These are phyloP conservation scores for Clarias batrachus DNA, from an alignment of 2,113 vertebrate genomes.

Conservation along the genomic window DNA sequence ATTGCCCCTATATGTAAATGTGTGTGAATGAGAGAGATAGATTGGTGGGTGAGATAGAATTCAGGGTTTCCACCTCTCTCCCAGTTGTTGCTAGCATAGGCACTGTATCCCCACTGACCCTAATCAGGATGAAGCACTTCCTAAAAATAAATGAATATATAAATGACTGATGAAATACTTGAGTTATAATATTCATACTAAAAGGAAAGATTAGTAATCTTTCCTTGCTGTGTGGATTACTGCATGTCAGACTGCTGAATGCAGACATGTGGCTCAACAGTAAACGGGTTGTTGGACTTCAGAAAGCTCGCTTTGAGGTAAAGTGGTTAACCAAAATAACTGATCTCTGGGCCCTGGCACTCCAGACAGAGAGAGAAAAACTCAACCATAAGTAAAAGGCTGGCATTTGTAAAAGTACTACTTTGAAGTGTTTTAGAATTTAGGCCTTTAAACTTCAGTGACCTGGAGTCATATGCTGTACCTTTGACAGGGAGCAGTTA, in stretches of 20 bases:
- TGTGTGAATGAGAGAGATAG: neutral
- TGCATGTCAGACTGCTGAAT: constrained; percentile 36
- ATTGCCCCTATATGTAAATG: neutral
- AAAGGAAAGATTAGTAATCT: neutral
- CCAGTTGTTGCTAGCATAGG: neutral
- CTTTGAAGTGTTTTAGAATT: constrained; percentile 44
- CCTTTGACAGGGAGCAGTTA: constrained; percentile 24
- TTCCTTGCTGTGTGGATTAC: constrained; percentile 17
- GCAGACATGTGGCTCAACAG: constrained; percentile 34
- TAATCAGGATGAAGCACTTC: neutral
- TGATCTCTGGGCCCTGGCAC: constrained; percentile 22
- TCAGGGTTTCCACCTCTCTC: neutral
- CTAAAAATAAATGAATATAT: neutral
- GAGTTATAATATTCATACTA: neutral
- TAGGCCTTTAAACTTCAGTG: constrained; percentile 36
- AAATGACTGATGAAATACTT: neutral
- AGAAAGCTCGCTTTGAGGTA: constrained; percentile 41
- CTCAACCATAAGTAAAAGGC: constrained; percentile 30
- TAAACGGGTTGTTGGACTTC: constrained; percentile 37
- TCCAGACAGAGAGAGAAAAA: constrained; percentile 14
- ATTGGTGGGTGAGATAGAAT: neutral
- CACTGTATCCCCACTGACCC: neutral
- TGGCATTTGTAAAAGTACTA: constrained; percentile 43
- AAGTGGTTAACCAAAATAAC: constrained; percentile 49
- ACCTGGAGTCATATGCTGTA: constrained; percentile 33